phyloP scores from a whole-genome alignment of 2,113 vertebrate species.

The Trachemys scripta region DNA sequence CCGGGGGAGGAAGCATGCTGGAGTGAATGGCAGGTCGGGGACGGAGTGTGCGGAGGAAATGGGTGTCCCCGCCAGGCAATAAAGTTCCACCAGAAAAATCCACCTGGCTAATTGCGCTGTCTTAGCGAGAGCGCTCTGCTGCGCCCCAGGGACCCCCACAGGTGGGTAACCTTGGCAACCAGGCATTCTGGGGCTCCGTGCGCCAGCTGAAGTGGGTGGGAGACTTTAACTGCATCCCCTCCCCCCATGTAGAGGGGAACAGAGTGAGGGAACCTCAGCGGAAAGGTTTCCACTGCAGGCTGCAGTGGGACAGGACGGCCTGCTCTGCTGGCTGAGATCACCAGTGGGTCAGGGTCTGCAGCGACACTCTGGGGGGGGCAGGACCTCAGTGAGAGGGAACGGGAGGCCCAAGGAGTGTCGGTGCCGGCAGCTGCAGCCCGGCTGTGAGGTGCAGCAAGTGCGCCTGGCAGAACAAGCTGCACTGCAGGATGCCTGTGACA shows the following conservation, averaged over 20 bases:
- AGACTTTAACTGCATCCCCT: not conserved
- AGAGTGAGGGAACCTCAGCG: not conserved
- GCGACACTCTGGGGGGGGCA: not conserved
- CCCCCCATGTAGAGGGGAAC: not conserved
- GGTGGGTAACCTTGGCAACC: fast-evolving
- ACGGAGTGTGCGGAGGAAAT: not conserved
- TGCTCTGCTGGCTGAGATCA: not conserved
- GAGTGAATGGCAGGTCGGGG: not conserved
- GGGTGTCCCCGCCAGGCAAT: not conserved
- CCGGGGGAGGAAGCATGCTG: not conserved
- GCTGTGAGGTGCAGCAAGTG: not conserved
- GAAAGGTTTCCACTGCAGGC: not conserved
- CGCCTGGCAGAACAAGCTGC: not conserved
- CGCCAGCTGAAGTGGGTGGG: not conserved
- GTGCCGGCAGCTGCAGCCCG: not conserved
- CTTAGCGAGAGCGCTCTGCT: fast-evolving
- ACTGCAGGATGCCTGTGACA: too few species aligned
- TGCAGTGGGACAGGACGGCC: not conserved
- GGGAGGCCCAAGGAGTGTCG: not conserved
- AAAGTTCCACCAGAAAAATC: not conserved
- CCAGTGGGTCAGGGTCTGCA: not conserved
- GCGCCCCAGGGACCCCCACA: fast-evolving
- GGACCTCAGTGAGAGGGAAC: not conserved
- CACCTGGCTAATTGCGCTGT: not conserved
- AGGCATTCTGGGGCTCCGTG: fast-evolving